phyloP scores from a whole-genome alignment of 2,888 invertebrate genomes.

The Eupeodes luniger region DNA sequence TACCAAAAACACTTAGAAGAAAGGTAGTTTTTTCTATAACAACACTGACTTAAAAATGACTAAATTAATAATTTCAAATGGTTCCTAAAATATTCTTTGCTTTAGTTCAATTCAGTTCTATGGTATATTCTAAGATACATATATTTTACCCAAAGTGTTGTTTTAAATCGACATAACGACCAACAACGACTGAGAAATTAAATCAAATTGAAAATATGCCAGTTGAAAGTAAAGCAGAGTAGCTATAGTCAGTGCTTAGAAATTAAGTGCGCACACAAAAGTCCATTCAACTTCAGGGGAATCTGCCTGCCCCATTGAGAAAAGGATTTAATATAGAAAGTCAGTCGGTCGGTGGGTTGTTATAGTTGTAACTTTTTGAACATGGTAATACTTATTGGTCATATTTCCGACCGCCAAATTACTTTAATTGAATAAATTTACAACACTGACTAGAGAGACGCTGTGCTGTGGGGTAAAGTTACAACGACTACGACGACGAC shows the following conservation, averaged over 20 bases:
- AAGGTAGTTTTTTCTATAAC: neutral
- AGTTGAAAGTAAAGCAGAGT: neutral
- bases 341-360: neutral
- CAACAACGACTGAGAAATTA: slow-evolving; percentile 51
- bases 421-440: slow-evolving; percentile 60
- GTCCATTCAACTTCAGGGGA: slow-evolving; percentile 9
- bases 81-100: slow-evolving; percentile 16
- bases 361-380: neutral
- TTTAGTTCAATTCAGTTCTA: neutral
- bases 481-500: neutral
- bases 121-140: slow-evolving; percentile 18
- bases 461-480: no score
- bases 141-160: slow-evolving; percentile 48
- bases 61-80: slow-evolving; percentile 65
- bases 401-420: slow-evolving; percentile 40
- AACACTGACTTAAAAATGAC: slow-evolving; percentile 19
- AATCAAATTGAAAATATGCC: slow-evolving; percentile 45
- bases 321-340: slow-evolving; percentile 50
- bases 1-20: no score
- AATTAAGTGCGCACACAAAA: neutral
- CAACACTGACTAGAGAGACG: neutral
- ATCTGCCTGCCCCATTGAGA: neutral
- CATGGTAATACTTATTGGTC: slow-evolving; percentile 8
- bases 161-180: slow-evolving; percentile 42
- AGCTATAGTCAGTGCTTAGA: slow-evolving; percentile 1